Percentiles rank a stretch among this genome's conserved stretches.
Conservation (phyloP, 2,888 invertebrate genomes). For the Rotaria socialis region DNA sequence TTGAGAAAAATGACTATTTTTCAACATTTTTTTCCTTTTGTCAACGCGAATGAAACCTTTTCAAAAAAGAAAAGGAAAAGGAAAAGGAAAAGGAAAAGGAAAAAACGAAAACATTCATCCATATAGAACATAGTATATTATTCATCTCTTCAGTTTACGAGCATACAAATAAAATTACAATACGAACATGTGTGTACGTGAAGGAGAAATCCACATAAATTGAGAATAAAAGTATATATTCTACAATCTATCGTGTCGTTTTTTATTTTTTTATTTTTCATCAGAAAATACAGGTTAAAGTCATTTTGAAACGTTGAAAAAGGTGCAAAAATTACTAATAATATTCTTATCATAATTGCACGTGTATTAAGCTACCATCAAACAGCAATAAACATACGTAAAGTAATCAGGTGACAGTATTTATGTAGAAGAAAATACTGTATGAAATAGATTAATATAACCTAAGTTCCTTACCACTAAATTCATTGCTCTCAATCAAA, state of each 20-base stretch:
- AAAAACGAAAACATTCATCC: not conserved
- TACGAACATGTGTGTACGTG: not conserved
- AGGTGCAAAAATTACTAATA: not conserved
- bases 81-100: not conserved
- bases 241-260: not conserved
- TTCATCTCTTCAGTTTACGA: not conserved
- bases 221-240: not conserved
- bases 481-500: not conserved
- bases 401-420: not conserved
- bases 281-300: not conserved
- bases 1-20: not conserved
- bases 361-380: not conserved
- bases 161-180: not conserved
- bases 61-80: no score
- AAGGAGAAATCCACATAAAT: not conserved
- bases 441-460: not conserved
- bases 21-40: not conserved
- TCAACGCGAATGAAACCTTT: not conserved
- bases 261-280: not conserved
- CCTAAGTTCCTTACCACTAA: not conserved
- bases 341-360: not conserved
- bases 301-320: not conserved
- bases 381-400: not conserved
- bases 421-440: not conserved
- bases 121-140: not conserved